A percentile compares a stretch with the other conserved stretches of the same genome.
Evolutionary conservation across 1,140 invertebrate species (phyloP).

Genomic region (Ctenoplectra terminalis): DNA sequence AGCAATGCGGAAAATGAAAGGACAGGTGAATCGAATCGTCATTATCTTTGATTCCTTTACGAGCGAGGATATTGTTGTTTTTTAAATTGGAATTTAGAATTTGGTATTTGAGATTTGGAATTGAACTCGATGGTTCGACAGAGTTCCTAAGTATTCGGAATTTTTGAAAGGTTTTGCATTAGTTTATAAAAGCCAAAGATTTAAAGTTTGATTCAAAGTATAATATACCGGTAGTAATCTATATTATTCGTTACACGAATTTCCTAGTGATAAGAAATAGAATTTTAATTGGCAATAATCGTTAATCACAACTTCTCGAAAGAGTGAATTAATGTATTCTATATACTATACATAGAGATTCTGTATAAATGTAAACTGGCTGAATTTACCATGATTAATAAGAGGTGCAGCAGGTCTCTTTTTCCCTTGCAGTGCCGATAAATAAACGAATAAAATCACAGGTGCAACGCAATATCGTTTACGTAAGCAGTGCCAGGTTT

Average conservation of each 20-base stretch:
- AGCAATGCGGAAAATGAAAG: background rate
- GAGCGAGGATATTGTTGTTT: too few relatives aligned
- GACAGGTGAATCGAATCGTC: background rate
- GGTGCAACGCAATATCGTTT: slow-evolving; percentile 14
- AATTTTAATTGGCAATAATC: slow-evolving; percentile 6
- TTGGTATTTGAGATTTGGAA: too few relatives aligned
- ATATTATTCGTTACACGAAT: background rate
- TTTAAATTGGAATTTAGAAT: too few relatives aligned
- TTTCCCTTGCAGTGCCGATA: background rate
- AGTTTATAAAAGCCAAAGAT: background rate
- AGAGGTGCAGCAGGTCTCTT: background rate
- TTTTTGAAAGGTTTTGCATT: too few relatives aligned
- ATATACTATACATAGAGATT: background rate
- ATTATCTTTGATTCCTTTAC: too few relatives aligned
- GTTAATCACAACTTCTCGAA: background rate
- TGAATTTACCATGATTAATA: slow-evolving; percentile 11
- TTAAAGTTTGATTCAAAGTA: background rate
- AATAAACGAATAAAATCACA: slow-evolving; percentile 33
- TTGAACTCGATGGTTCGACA: too few relatives aligned
- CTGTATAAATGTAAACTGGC: background rate
- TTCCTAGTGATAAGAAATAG: background rate
- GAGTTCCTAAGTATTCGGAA: too few relatives aligned
- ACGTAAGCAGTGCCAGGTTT: slow-evolving; percentile 5
- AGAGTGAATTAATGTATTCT: background rate
- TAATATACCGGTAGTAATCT: background rate